Conservation (phyloP, 2,888 invertebrate genomes). For the Camponotus fellah region DNA sequence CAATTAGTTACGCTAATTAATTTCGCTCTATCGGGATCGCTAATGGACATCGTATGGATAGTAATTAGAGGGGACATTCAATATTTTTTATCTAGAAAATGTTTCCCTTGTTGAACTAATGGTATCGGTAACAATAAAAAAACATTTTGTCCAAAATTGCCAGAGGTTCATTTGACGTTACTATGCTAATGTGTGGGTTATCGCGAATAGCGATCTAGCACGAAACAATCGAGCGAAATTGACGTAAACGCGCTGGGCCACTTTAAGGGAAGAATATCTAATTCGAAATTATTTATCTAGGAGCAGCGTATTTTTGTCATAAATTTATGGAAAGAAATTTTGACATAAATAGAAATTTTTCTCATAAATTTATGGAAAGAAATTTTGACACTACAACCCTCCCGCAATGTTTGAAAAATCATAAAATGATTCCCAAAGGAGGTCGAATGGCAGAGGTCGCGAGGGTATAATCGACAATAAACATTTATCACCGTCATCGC, state of each 20-base stretch:
- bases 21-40: not conserved
- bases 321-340: too few species aligned
- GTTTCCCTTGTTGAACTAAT: not conserved
- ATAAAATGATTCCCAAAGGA: not conserved
- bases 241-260: too few species aligned
- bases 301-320: not conserved
- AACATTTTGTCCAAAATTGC: not conserved
- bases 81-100: not conserved
- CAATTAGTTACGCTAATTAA: constrained; percentile 13
- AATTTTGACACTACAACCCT: not conserved
- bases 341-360: too few species aligned
- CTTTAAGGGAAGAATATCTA: too few species aligned
- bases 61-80: not conserved
- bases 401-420: not conserved
- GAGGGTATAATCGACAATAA: constrained; percentile 8
- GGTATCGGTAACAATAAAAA: not conserved
- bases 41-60: not conserved
- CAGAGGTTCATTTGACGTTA: not conserved
- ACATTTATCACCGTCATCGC: not conserved
- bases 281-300: too few species aligned
- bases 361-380: too few species aligned
- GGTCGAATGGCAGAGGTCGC: not conserved
- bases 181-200: constrained; percentile 7
- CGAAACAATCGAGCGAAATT: too few species aligned
- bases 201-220: too few species aligned